Evolutionary conservation across 2,797 vertebrate genomes (phyloP).

Genomic region (Cyprinella venusta): DNA sequence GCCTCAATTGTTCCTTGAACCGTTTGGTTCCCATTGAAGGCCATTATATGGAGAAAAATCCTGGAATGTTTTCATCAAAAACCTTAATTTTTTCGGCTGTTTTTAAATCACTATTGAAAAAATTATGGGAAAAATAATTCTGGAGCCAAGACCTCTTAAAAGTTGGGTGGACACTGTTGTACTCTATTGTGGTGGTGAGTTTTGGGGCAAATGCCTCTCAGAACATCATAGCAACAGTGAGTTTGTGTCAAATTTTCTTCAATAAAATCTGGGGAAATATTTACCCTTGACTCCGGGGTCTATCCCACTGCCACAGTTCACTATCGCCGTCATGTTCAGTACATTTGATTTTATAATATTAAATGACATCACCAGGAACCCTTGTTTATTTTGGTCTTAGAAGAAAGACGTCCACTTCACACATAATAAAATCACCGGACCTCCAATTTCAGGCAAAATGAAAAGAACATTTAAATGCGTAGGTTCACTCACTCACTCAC

Average conservation of each 20-base stretch:
- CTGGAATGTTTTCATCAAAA: no score
- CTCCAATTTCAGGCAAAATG: background rate
- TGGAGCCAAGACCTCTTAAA: background rate
- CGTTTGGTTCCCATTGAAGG: no score
- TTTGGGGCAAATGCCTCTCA: background rate
- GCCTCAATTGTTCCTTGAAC: no score
- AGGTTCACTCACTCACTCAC: background rate
- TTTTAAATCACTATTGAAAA: background rate
- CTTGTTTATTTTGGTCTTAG: background rate
- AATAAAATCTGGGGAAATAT: background rate
- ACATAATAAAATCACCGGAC: background rate
- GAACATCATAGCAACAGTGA: background rate
- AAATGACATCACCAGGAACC: background rate
- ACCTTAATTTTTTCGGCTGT: background rate
- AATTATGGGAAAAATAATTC: background rate
- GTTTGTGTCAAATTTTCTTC: background rate
- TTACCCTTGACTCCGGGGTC: background rate
- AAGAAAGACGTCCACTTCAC: constrained; percentile 17
- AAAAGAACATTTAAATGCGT: constrained; percentile 1
- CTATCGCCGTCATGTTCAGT: background rate
- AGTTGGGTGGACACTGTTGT: background rate
- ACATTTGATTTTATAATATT: background rate
- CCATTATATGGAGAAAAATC: no score
- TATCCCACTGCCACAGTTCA: background rate
- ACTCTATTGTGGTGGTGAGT: background rate